These are phyloP conservation scores for Pyrgus malvae DNA, from an alignment of 2,888 invertebrate species.

Conservation along the genomic window DNA sequence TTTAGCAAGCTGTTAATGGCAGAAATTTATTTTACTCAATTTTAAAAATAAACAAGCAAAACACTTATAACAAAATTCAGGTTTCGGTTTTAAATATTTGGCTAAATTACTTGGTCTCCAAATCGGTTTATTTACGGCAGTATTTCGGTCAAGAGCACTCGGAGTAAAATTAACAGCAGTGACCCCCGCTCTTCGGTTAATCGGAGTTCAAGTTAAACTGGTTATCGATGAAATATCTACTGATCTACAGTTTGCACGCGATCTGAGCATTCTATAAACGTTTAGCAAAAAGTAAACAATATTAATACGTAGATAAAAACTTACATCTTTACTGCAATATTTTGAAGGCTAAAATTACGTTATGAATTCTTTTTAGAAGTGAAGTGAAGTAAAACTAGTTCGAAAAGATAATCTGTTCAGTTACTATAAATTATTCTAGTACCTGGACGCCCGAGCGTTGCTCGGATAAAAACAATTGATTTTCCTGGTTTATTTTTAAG, in stretches of 20 bases:
- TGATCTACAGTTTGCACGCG: conserved; percentile 10
- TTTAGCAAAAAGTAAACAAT: not conserved
- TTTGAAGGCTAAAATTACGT: not conserved
- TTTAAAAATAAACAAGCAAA: no score
- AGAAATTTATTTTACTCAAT: no score
- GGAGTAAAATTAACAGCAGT: not conserved
- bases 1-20: no score
- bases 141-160: not conserved
- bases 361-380: no score
- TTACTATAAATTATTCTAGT: no score
- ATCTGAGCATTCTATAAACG: conserved; percentile 9
- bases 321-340: not conserved
- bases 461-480: no score
- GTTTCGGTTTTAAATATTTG: not conserved
- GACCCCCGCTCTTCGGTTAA: not conserved
- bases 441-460: no score
- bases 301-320: not conserved
- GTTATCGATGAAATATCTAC: not conserved
- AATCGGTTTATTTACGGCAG: not conserved
- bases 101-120: not conserved
- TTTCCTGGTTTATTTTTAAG: no score
- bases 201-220: conserved; percentile 4
- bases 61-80: no score
- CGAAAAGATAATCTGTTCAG: no score
- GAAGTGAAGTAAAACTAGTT: no score